Evolutionary conservation across 2,888 invertebrate genomes (phyloP).

Genomic region (Aspidiotus rigidus): DNA sequence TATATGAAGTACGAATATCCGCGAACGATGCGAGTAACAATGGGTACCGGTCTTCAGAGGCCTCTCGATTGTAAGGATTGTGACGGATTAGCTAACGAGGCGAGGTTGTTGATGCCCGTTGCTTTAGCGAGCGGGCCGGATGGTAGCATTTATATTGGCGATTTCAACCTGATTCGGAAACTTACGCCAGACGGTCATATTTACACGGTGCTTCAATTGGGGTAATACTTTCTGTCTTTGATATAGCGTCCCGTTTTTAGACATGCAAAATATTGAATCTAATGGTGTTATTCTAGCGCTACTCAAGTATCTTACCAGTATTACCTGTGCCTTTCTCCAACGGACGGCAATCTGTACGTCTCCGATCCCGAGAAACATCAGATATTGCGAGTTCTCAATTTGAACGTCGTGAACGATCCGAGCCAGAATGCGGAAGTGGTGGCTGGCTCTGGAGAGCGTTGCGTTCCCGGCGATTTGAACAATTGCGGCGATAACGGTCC

Average conservation of each 20-base stretch:
- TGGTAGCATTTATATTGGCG: conserved; percentile 93
- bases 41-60: conserved; percentile 85
- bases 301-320: conserved; percentile 96
- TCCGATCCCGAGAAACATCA: conserved; percentile 92
- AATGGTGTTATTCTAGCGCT: conserved; percentile 54
- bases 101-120: conserved; percentile 81
- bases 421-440: conserved; percentile 68
- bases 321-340: conserved; percentile 90
- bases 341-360: conserved; percentile 90
- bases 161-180: conserved; percentile 86
- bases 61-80: conserved; percentile 78
- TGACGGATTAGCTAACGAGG: conserved; percentile 74
- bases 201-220: conserved; percentile 76
- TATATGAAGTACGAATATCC: conserved; percentile 83
- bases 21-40: conserved; percentile 77
- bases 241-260: not conserved
- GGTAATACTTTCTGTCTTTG: conserved; percentile 47
- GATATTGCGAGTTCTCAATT: conserved; percentile 64
- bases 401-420: conserved; percentile 74
- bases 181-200: conserved; percentile 84
- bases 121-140: conserved; percentile 91
- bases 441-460: conserved; percentile 85
- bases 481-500: conserved; percentile 93
- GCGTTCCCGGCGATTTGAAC: conserved; percentile 85
- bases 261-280: not conserved